Evolutionary conservation across 2,113 vertebrate genomes (phyloP).

Genomic region (Cyprichromis sp.): DNA sequence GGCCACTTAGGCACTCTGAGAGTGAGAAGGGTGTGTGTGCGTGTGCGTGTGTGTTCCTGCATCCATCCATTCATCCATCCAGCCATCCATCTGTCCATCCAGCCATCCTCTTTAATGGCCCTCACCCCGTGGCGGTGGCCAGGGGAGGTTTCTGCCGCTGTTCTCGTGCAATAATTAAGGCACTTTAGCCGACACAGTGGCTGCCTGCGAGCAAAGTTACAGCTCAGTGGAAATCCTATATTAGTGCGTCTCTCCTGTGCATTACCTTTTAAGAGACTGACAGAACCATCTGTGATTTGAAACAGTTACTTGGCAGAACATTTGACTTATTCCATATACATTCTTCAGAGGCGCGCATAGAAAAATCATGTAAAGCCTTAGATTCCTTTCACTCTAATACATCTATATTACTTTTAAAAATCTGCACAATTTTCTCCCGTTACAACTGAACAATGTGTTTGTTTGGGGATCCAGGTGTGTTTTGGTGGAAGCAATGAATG

Average conservation of each 20-base stretch:
- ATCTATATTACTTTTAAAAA: neutral
- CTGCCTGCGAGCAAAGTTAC: slow-evolving; percentile 43
- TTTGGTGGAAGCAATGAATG: neutral
- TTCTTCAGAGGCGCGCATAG: neutral
- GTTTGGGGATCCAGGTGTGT: neutral
- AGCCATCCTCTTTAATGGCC: slow-evolving; percentile 71
- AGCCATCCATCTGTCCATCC: slow-evolving; percentile 24
- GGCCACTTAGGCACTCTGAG: slow-evolving; percentile 65
- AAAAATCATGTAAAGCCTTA: neutral
- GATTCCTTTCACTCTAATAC: neutral
- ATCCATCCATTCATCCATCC: neutral
- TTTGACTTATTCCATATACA: neutral
- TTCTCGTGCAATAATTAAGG: slow-evolving; percentile 71
- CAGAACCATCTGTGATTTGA: neutral
- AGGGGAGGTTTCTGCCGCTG: slow-evolving; percentile 33
- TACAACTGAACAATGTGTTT: neutral
- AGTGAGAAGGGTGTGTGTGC: slow-evolving; percentile 27
- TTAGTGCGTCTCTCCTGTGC: neutral
- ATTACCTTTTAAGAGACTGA: slow-evolving; percentile 10
- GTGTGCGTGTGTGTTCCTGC: slow-evolving; percentile 2
- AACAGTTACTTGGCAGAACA: neutral
- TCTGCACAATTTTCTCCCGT: neutral
- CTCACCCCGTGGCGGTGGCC: slow-evolving; percentile 33
- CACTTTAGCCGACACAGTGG: slow-evolving; percentile 52
- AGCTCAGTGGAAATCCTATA: slow-evolving; percentile 35